Evolutionary conservation across 2,797 vertebrate species (phyloP), one percentile per base, ranked within the genome.

Genomic region (Pogonophryne albipinna): DNA sequence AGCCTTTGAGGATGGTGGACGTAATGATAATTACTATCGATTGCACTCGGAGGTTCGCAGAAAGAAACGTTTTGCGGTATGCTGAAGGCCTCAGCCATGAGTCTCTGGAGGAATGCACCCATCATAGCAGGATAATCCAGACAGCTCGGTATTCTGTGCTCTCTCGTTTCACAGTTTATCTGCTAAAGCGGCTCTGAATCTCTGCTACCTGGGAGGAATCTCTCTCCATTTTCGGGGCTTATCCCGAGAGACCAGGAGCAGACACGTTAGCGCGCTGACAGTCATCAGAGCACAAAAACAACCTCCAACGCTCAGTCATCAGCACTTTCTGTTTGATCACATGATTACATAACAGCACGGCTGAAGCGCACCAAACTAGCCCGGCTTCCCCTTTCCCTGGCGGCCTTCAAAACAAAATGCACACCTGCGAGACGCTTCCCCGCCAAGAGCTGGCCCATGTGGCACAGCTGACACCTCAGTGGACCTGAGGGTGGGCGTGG

Each of bases 1-100:
- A 93, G 93, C 89, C 92, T 94, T 94, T 94, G 93, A 94, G 91
- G 93, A 93, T 90, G 89, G 87, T 67, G 87, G 89, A 88, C 86
- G 76, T 87, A 87, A 84, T 89, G 89, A 90, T 92, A 90, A 93
- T 93, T 91, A 79, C 85, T 85, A 90, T 91, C 85, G 83, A 92
- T 91, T 92, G 90, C 87, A 70, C 83, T 90, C 1, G 11, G 82
- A 90, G 84, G 79, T 88, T 91, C 77, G 66, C 71, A 67, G 81
- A 82, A 67, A 83, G 86, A 85, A 63, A 78, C 66, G 38, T 74
- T 87, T 83, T 80, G 85, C 79, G 4, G 66, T 89, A 86, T 74
- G 85, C 82, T 65, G 79, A 80, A 89, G 90, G 87, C 88, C 89
- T 88, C 74, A 81, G 82, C 86, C 72, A 17, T 19, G 78, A 86